Base-by-base conservation (phyloP, 2,113 vertebrate species). In the Larimichthys crocea region DNA sequence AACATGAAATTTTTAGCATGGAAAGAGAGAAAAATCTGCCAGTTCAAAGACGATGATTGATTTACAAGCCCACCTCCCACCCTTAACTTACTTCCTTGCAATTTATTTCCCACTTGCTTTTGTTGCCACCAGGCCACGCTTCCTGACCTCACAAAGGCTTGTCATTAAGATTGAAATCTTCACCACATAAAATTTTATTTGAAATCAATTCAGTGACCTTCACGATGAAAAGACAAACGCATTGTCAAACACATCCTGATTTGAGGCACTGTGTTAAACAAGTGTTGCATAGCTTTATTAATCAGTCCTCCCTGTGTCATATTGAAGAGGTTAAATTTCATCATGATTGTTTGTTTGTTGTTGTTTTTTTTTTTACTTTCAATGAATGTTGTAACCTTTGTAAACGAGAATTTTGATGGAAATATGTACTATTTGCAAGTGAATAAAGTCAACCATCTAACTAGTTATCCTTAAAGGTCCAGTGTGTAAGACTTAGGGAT, bases 181-280 rank as follows among this genome's bases (percentile, higher is more conserved):
- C 82, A 67, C 76, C 89, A 91, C 92, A 93, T 95, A 88, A 94
- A 91, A 85, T 84, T 88, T 82, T 92, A 94, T 94, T 94, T 91
- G 78, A 94, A 94, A 95, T 95, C 94, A 94, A 94, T 94, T 84
- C 82, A 5, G 55, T 91, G 91, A 95, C 94, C 94, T 95, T 94
- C 89, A 87, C 74, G 65, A 86, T 82, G 76, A 72, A 92, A 94
- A 92, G 89, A 77, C 88, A 90, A 88, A 73, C 26, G 16, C 74
- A 76, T 70, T 85, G 84, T 88, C 84, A 90, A 87, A 59, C 67
- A 63, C 68, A 55, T 81, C 64, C 83, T 11, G 46, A 74, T 80
- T 56, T 66, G 61, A 88, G 65, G 44, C 71, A 16, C 48, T 69
- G 64, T 65, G 74, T 84, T 87, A 74, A 85, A 86, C 46, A 79